phyloP scores from a whole-genome alignment of 2,113 vertebrate genomes.

The Sialia sialis region DNA sequence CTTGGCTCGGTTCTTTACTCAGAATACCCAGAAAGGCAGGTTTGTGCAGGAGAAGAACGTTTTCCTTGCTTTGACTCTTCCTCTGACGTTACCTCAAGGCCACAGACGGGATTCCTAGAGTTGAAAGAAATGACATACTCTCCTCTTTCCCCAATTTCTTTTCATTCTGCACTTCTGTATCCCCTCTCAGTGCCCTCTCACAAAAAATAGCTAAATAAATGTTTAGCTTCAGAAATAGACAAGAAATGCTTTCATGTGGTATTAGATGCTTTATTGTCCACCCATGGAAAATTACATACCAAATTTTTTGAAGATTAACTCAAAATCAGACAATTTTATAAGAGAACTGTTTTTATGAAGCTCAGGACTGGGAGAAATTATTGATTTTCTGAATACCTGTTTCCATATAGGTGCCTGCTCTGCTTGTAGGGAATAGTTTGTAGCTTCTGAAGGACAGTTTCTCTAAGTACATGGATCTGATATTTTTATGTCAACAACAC shows the following conservation, averaged over 20 bases:
- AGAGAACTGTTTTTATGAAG: neutral
- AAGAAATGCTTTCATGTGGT: neutral
- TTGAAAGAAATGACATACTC: neutral
- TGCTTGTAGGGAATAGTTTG: neutral
- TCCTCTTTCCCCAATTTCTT: neutral
- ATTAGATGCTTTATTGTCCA: neutral
- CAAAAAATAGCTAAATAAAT: neutral
- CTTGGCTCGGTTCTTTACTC: neutral
- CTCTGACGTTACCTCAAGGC: neutral
- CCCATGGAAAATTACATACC: neutral
- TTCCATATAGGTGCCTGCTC: neutral
- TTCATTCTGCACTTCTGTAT: neutral
- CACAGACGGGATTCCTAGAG: neutral
- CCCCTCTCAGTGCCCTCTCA: neutral
- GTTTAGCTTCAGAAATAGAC: neutral
- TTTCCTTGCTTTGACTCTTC: neutral
- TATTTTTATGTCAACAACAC: neutral
- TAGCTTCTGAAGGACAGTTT: neutral
- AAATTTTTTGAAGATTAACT: neutral
- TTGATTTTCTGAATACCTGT: neutral
- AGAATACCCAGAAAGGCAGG: neutral
- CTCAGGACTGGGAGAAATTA: neutral
- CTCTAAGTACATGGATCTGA: neutral
- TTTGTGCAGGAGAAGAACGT: neutral
- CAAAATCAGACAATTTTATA: neutral